Conservation (phyloP, 2,113 vertebrate species). For the Pedetes capensis region DNA sequence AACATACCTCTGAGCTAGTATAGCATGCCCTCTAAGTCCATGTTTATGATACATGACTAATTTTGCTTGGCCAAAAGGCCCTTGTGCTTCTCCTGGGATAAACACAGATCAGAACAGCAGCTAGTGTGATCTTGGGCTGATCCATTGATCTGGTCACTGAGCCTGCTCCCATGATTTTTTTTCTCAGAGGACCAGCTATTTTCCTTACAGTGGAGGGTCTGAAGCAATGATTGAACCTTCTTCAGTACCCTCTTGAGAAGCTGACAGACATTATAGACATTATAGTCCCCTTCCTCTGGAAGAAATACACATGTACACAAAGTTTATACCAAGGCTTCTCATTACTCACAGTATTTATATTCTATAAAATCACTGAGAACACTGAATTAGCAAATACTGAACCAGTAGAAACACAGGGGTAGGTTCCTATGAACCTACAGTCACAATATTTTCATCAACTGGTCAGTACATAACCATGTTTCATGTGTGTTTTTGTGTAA, state of each 20-base stretch:
- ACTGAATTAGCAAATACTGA: background rate
- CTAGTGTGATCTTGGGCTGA: background rate
- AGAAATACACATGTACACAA: background rate
- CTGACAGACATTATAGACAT: background rate
- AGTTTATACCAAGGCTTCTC: background rate
- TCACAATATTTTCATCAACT: background rate
- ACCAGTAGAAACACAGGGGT: background rate
- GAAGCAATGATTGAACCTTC: background rate
- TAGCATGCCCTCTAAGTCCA: background rate
- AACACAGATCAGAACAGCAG: background rate
- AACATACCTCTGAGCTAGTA: background rate
- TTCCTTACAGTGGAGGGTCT: background rate
- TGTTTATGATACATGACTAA: background rate
- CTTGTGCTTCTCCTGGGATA: background rate
- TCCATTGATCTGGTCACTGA: background rate
- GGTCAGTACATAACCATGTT: background rate
- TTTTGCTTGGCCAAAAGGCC: background rate
- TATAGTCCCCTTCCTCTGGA: background rate
- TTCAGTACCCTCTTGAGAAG: background rate
- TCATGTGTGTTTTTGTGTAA: background rate
- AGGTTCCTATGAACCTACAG: background rate
- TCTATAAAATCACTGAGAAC: background rate
- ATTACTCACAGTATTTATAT: background rate
- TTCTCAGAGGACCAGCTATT: background rate
- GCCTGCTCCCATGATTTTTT: background rate